Evolutionary conservation across 2,113 vertebrate species (phyloP), one percentile per base, ranked within the genome.

Genomic region (Parus major): DNA sequence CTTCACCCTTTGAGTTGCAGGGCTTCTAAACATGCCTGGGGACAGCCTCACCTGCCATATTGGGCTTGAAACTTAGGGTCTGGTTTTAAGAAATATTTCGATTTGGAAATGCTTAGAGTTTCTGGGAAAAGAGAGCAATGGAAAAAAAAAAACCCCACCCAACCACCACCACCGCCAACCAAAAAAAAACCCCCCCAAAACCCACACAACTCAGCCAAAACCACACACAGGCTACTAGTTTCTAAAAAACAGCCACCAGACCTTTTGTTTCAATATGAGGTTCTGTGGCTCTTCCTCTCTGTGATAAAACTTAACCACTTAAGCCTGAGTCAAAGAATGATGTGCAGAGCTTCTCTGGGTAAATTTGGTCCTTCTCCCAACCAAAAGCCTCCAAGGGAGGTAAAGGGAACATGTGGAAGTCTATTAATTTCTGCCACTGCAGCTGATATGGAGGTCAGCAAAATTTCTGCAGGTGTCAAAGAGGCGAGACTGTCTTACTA

Each of bases 281-380:
- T 56, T 90, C 82, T 80, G 68, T 1, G 14, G 72, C 35, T 4
- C 1, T 86, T 90, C 23, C 11, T 4, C 36, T 68, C 50, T 42
- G 39, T 57, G 59, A 93, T 46, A 71, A 76, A 94, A 83, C 16
- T 35, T 76, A 76, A 77, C 23, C 75, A 65, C 16, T 22, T 79
- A 88, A 66, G 85, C 79, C 92, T 90, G 85, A 95, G 86, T 92
- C 55, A 83, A 88, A 49, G 25, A 64, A 75, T 64, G 49, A 59
- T 86, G 81, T 75, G 76, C 82, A 92, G 79, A 94, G 49, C 63
- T 93, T 95, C 72, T 78, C 53, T 66, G 65, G 44, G 52, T 93
- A 71, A 83, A 19, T 95, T 95, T 93, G 93, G 93, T 88, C 88
- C 92, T 92, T 86, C 86, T 92, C 76, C 75, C 79, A 72, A 42